These are phyloP conservation scores for Acropora yongei DNA, from an alignment of 64 coral and sea anemone genomes.

Conservation along the genomic window DNA sequence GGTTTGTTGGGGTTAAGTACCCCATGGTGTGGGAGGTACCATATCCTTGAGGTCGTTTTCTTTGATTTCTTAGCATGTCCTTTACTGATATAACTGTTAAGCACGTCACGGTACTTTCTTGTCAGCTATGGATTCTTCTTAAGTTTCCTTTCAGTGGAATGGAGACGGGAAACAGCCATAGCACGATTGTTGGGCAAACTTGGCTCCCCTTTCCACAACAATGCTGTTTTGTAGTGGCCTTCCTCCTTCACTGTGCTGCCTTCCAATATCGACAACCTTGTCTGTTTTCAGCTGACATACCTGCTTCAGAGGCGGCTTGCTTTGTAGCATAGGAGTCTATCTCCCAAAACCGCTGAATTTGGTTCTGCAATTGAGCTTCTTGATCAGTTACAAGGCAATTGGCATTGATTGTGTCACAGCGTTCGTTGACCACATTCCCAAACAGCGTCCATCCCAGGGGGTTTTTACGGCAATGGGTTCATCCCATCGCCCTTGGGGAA, in stretches of 20 bases:
- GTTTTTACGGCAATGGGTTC: constrained; percentile 34
- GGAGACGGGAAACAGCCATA: constrained; percentile 41
- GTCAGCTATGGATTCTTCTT: constrained; percentile 11
- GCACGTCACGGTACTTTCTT: constrained; percentile 34
- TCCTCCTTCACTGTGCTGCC: constrained; percentile 9
- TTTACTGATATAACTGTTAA: constrained; percentile 15
- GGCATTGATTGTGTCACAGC: not conserved
- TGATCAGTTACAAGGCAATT: not conserved
- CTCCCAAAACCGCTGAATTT: constrained; percentile 57
- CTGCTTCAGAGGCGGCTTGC: not conserved
- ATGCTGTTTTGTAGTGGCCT: constrained; percentile 46
- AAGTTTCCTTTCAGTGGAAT: constrained; percentile 18
- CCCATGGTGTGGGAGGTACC: constrained; percentile 72
- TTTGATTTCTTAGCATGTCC: constrained; percentile 26
- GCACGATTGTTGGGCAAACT: constrained; percentile 44
- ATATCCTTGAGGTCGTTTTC: not conserved
- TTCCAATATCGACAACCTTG: constrained; percentile 20
- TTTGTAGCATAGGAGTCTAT: constrained; percentile 25
- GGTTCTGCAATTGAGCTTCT: not conserved
- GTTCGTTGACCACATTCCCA: not conserved
- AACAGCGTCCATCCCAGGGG: constrained; percentile 34
- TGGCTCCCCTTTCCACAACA: constrained; percentile 36
- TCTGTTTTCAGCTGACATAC: constrained; percentile 44
- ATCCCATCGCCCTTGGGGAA: constrained; percentile 1
- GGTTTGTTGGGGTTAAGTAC: constrained; percentile 65